Evolutionary conservation across 2,888 invertebrate species (phyloP), one percentile per base, ranked within the genome.

Genomic region (Myopa testacea): DNA sequence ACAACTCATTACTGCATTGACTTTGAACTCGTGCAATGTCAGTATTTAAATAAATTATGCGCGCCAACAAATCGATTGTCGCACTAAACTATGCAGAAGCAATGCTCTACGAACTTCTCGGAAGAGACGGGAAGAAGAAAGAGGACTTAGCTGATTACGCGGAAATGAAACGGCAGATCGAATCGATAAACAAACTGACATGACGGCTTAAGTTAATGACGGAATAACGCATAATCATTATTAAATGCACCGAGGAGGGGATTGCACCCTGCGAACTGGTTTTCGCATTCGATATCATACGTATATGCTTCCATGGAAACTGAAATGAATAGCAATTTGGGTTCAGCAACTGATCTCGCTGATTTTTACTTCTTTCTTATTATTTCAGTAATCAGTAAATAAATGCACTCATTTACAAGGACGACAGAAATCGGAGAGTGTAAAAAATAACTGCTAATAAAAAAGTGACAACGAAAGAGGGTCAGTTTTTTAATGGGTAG

Each of bases 1-100:
- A 79, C 38, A 65, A 26, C 16, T 4, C 79, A 81, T 78, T 79
- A 77, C 78, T 80, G 79, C 80, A 80, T 85, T 85, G 87, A 83
- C 87, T 87, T 87, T 87, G 86, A 83, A 86, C 82, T 84, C 84
- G 84, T 85, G 86, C 87, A 87, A 85, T 87, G 87, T 83, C 87
- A 87, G 83, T 82, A 86, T 85, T 85, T 83, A 82, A 83, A 83
- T 85, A 76, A 85, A 86, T 83, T 84, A 86, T 85, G 85, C 84
- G 84, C 84, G 82, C 74, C 58, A 62, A 58, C 8, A 60, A 62
- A 45, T 6, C 14, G 4, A 19, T 34, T 26, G 62, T 38, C n/a
- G 38, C 62, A 60, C 60, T 65, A 75, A 68, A 8, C 19, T n/a
- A 34, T 63, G 26, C n/a, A n/a, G 62, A 50, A 16, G n/a, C 14